Conservation (phyloP, 2,888 invertebrate species). For the Steinernema carpocapsae region DNA sequence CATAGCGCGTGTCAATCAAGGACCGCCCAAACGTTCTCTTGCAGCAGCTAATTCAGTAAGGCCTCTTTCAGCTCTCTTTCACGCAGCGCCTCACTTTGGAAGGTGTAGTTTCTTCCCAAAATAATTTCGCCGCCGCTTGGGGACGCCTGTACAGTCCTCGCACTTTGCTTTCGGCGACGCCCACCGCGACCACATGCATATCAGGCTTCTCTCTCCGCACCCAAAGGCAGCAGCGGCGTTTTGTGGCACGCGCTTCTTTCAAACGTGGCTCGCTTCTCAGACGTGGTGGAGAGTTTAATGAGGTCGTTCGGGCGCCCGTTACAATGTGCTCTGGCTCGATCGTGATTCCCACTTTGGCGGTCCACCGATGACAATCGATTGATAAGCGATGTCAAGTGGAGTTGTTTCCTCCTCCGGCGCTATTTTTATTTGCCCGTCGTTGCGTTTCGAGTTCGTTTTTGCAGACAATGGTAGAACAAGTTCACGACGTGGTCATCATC, state of each 20-base stretch:
- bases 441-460: not conserved
- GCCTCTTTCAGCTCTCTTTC: too few relatives aligned
- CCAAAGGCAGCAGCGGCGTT: not conserved
- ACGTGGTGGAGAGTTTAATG: not conserved
- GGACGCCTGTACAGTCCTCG: too few relatives aligned
- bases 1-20: too few relatives aligned
- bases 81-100: too few relatives aligned
- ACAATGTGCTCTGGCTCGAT: not conserved
- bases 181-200: too few relatives aligned
- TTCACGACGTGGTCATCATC: not conserved
- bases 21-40: too few relatives aligned
- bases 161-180: too few relatives aligned
- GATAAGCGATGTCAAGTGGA: constrained; percentile 21
- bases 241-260: not conserved
- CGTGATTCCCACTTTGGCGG: not conserved
- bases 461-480: not conserved
- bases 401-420: constrained; percentile 15
- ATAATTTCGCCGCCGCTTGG: too few relatives aligned
- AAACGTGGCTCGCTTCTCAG: not conserved
- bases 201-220: too few relatives aligned
- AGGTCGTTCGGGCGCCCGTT: not conserved
- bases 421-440: too few relatives aligned
- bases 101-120: too few relatives aligned
- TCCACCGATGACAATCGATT: constrained; percentile 4
- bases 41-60: too few relatives aligned